Percentiles rank a stretch among this genome's conserved stretches.
Conservation (phyloP, 2,797 vertebrate species). For the Anguilla marmorata region DNA sequence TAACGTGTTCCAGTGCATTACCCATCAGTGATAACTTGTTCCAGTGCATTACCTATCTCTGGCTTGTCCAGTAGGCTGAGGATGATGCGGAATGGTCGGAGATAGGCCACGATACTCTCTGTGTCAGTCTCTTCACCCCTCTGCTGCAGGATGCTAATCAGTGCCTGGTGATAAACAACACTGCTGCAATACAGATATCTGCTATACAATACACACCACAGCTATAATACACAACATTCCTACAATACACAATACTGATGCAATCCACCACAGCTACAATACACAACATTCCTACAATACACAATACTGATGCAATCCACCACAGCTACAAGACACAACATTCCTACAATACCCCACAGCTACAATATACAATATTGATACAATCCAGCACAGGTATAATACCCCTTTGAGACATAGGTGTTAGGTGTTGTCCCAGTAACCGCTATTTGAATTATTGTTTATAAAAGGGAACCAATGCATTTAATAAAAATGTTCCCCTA, state of each 20-base stretch:
- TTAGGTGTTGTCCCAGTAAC: too few species aligned
- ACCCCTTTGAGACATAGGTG: too few species aligned
- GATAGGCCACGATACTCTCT: conserved; percentile 78
- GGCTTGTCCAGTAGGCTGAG: conserved; percentile 93
- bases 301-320: neutral
- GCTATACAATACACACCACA: neutral
- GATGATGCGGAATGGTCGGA: conserved; percentile 93
- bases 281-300: neutral
- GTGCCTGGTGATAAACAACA: conserved; percentile 67
- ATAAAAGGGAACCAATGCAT: too few species aligned
- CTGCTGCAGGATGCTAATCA: conserved; percentile 86
- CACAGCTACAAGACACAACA: conserved; percentile 3
- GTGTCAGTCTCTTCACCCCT: conserved; percentile 70
- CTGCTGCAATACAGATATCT: conserved; percentile 20
- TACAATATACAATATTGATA: neutral
- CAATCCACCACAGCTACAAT: neutral
- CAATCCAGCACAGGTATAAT: neutral
- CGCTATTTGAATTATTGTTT: too few species aligned
- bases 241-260: neutral
- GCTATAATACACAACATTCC: neutral
- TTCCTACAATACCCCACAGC: neutral
- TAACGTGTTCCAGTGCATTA: neutral
- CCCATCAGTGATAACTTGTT: neutral
- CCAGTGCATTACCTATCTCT: conserved; percentile 78
- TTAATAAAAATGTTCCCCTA: too few species aligned